Percentiles rank a stretch among this genome's conserved stretches.
phyloP scores from a whole-genome alignment of 2,888 invertebrate species.

The Prosopocoilus inquinatus region DNA sequence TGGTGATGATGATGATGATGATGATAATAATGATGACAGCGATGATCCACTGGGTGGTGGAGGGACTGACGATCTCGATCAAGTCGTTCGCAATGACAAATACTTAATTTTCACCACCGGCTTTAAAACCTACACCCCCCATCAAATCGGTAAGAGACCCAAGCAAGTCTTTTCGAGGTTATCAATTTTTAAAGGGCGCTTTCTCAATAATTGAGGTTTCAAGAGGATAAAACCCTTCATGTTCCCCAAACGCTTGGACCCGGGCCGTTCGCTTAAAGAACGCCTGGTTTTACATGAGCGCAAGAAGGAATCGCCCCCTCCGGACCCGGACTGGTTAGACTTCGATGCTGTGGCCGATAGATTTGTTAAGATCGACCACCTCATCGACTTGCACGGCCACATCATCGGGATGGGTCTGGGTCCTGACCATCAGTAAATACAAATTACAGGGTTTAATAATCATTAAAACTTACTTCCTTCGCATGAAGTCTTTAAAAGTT shows the following conservation, averaged over 20 bases:
- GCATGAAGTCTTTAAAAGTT: too few species aligned
- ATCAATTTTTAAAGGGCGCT: neutral
- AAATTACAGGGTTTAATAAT: too few species aligned
- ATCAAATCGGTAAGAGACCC: slow-evolving; percentile 70
- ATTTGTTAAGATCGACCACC: slow-evolving; percentile 73
- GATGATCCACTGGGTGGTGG: slow-evolving; percentile 33
- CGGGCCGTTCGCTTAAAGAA: slow-evolving; percentile 67
- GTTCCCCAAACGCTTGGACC: slow-evolving; percentile 66
- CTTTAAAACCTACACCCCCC: slow-evolving; percentile 79
- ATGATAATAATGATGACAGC: slow-evolving; percentile 33
- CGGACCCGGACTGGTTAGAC: slow-evolving; percentile 67
- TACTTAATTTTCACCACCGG: slow-evolving; percentile 82
- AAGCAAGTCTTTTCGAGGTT: neutral
- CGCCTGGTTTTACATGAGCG: slow-evolving; percentile 57
- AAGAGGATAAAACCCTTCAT: slow-evolving; percentile 69
- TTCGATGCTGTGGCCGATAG: slow-evolving; percentile 66
- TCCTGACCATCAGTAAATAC: slow-evolving; percentile 68
- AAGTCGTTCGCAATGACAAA: slow-evolving; percentile 61
- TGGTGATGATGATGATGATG: slow-evolving; percentile 27
- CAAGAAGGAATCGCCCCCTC: slow-evolving; percentile 53
- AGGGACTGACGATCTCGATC: slow-evolving; percentile 45
- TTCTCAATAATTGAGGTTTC: slow-evolving; percentile 52
- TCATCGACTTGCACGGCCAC: slow-evolving; percentile 81
- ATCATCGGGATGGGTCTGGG: slow-evolving; percentile 85
- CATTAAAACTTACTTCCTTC: too few species aligned